A percentile compares a stretch with the other conserved stretches of the same genome.
These are phyloP conservation scores for Xiphophorus hellerii DNA, from an alignment of 2,113 vertebrate species.

Conservation along the genomic window DNA sequence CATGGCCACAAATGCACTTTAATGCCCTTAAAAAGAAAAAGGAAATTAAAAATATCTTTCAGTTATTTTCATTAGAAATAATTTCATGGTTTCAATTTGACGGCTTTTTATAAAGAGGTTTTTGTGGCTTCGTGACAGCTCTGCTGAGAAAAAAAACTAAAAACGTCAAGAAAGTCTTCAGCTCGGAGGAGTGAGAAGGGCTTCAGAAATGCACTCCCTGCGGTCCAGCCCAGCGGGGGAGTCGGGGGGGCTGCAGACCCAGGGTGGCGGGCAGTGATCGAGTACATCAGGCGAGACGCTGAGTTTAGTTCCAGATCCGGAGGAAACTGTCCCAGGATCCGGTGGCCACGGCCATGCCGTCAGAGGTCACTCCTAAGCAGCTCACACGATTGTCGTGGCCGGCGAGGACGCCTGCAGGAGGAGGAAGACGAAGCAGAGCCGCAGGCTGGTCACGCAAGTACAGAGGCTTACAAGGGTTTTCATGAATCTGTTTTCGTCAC, in stretches of 20 bases:
- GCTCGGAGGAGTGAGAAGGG: constrained; percentile 27
- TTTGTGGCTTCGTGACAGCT: constrained; percentile 47
- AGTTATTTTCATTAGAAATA: constrained; percentile 44
- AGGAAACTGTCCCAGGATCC: constrained; percentile 99
- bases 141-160: constrained; percentile 71
- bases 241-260: constrained; percentile 26
- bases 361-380: constrained; percentile 95
- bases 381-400: constrained; percentile 98
- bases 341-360: constrained; percentile 98
- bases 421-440: not conserved
- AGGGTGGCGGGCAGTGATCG: constrained; percentile 49
- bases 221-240: constrained; percentile 58
- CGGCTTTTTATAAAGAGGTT: constrained; percentile 82
- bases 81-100: constrained; percentile 69
- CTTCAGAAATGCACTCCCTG: constrained; percentile 62
- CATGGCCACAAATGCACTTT: constrained; percentile 73
- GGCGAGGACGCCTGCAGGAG: constrained; percentile 88
- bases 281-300: constrained; percentile 16
- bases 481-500: not conserved
- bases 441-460: not conserved
- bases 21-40: constrained; percentile 69
- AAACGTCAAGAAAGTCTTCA: constrained; percentile 83
- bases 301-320: constrained; percentile 95
- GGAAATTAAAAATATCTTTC: constrained; percentile 18
- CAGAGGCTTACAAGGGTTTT: too few species aligned